phyloP scores from a whole-genome alignment of 2,888 invertebrate species.

The Amorpha juglandis region DNA sequence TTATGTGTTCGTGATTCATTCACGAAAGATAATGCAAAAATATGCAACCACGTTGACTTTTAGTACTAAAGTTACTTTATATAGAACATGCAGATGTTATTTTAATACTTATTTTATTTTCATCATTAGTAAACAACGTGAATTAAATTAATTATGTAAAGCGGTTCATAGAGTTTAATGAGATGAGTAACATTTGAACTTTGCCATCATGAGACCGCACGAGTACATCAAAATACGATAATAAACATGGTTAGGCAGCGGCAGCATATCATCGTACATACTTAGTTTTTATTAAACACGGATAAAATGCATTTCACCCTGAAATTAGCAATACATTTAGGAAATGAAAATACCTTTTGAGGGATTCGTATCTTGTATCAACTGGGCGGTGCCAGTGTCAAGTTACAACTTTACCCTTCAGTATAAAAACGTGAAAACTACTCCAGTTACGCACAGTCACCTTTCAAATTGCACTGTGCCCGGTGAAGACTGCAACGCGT shows the following conservation, averaged over 20 bases:
- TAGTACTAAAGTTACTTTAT: not conserved
- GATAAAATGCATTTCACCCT: constrained; percentile 61
- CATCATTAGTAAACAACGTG: constrained; percentile 64
- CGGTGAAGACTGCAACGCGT: not conserved
- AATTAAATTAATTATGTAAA: constrained; percentile 48
- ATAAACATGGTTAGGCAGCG: constrained; percentile 27
- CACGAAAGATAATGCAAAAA: constrained; percentile 31
- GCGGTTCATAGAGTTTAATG: constrained; percentile 43
- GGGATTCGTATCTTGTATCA: constrained; percentile 60
- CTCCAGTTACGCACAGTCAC: constrained; percentile 70
- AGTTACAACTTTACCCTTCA: constrained; percentile 71
- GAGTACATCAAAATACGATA: constrained; percentile 28
- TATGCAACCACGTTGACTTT: constrained; percentile 7
- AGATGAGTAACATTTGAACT: constrained; percentile 44
- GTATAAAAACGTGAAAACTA: constrained; percentile 72
- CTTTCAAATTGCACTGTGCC: constrained; percentile 20
- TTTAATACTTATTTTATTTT: constrained; percentile 41
- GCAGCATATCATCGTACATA: constrained; percentile 23
- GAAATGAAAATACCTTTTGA: constrained; percentile 72
- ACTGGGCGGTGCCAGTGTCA: constrained; percentile 68
- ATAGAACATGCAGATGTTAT: constrained; percentile 5
- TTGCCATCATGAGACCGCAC: constrained; percentile 33
- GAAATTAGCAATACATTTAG: constrained; percentile 66
- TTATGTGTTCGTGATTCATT: constrained; percentile 30
- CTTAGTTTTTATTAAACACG: constrained; percentile 36